phyloP scores from a whole-genome alignment of 2,113 vertebrate genomes.

The Ictalurus furcatus region DNA sequence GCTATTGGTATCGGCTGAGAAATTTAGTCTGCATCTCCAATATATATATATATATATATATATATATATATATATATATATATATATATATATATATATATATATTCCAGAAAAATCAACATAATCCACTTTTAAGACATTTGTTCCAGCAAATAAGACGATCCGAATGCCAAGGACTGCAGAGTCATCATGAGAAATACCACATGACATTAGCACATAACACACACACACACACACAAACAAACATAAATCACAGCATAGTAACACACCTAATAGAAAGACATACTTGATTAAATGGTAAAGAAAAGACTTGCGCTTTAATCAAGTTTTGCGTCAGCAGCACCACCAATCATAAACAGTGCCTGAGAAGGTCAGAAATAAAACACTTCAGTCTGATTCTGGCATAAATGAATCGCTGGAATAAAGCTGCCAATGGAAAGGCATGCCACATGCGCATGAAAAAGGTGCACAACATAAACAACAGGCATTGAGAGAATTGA shows the following conservation, averaged over 20 bases:
- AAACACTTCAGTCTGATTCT: not conserved
- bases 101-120: too few relatives aligned
- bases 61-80: too few relatives aligned
- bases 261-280: not conserved
- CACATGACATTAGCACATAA: not conserved
- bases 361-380: slow-evolving; percentile 7
- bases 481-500: not conserved
- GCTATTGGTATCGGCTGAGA: too few relatives aligned
- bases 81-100: too few relatives aligned
- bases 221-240: too few relatives aligned
- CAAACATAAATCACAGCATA: not conserved
- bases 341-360: not conserved
- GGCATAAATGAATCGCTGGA: slow-evolving; percentile 9
- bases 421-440: slow-evolving; percentile 1
- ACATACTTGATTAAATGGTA: slow-evolving; percentile 17
- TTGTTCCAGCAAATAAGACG: too few relatives aligned
- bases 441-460: not conserved
- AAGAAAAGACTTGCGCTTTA: not conserved
- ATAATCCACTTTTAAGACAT: too few relatives aligned
- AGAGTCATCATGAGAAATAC: not conserved
- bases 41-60: too few relatives aligned
- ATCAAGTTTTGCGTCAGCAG: slow-evolving; percentile 9
- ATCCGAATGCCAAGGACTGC: not conserved
- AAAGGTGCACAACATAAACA: slow-evolving; percentile 11
- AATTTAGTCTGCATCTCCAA: too few relatives aligned